A percentile compares a stretch with the other conserved stretches of the same genome.
Evolutionary conservation across 2,888 invertebrate species (phyloP).

Genomic region (Acronicta aceris): DNA sequence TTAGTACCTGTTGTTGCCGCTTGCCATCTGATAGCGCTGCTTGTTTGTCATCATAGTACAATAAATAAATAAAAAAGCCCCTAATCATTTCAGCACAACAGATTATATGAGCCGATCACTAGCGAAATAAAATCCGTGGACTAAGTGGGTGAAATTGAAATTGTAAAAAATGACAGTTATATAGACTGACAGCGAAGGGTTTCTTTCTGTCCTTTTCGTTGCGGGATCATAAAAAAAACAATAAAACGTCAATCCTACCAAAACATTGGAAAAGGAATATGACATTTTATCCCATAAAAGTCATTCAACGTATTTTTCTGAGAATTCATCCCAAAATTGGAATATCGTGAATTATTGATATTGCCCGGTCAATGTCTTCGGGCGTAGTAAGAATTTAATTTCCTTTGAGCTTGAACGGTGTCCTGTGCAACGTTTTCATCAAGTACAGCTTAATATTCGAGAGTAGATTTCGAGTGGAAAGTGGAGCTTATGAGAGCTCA

Average conservation of each 20-base stretch:
- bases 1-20: no score
- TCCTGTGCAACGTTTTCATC: not conserved
- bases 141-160: no score
- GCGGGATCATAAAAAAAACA: no score
- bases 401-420: conserved; percentile 4
- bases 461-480: not conserved
- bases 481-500: not conserved
- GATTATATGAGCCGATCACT: no score
- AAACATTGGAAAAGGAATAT: not conserved
- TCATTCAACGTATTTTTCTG: not conserved
- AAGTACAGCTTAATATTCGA: not conserved
- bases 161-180: no score
- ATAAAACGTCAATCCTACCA: not conserved
- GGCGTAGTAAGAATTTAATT: conserved; percentile 9
- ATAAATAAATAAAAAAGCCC: no score
- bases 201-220: no score
- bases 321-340: not conserved
- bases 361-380: conserved; percentile 1
- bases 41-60: no score
- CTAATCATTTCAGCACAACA: no score
- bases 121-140: no score
- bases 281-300: not conserved
- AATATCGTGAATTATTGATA: conserved; percentile 10
- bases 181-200: no score
- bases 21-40: no score